These are phyloP conservation scores for Episyrphus balteatus DNA, from an alignment of 1,140 invertebrate genomes.

Conservation along the genomic window DNA sequence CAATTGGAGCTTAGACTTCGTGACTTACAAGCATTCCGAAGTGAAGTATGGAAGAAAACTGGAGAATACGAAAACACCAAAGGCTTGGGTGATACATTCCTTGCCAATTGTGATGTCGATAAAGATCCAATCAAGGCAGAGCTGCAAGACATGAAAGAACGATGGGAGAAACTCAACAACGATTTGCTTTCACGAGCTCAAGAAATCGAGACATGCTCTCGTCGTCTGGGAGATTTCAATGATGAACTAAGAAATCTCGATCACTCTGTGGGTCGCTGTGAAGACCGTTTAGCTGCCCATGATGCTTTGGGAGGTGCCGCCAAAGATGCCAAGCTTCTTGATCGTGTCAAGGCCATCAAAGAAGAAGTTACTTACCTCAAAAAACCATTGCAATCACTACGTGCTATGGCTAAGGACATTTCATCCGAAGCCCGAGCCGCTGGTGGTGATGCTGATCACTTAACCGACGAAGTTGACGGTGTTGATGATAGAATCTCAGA, in stretches of 20 bases:
- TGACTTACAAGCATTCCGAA: constrained; percentile 80
- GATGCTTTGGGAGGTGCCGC: constrained; percentile 66
- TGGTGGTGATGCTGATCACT: constrained; percentile 58
- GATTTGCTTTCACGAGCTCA: constrained; percentile 54
- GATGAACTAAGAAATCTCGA: constrained; percentile 75
- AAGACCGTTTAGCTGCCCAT: constrained; percentile 74
- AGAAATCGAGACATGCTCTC: constrained; percentile 72
- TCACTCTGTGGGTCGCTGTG: constrained; percentile 70
- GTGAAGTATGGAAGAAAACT: constrained; percentile 81
- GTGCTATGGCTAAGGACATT: constrained; percentile 61
- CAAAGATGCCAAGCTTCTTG: constrained; percentile 69
- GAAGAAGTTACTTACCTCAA: constrained; percentile 65
- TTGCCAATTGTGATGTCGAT: constrained; percentile 76
- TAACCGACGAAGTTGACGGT: constrained; percentile 66
- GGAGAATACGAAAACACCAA: constrained; percentile 86
- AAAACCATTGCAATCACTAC: constrained; percentile 62
- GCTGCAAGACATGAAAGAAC: constrained; percentile 63
- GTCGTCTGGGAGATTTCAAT: constrained; percentile 71
- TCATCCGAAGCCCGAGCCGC: constrained; percentile 54
- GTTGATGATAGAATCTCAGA: constrained; percentile 68
- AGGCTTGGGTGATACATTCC: constrained; percentile 73
- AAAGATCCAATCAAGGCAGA: constrained; percentile 80
- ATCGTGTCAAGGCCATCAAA: constrained; percentile 64
- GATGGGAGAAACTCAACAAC: constrained; percentile 86
- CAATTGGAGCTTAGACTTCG: constrained; percentile 82